These are phyloP conservation scores for Typhlomys cinereus DNA, from an alignment of 2,113 vertebrate genomes.

Conservation along the genomic window DNA sequence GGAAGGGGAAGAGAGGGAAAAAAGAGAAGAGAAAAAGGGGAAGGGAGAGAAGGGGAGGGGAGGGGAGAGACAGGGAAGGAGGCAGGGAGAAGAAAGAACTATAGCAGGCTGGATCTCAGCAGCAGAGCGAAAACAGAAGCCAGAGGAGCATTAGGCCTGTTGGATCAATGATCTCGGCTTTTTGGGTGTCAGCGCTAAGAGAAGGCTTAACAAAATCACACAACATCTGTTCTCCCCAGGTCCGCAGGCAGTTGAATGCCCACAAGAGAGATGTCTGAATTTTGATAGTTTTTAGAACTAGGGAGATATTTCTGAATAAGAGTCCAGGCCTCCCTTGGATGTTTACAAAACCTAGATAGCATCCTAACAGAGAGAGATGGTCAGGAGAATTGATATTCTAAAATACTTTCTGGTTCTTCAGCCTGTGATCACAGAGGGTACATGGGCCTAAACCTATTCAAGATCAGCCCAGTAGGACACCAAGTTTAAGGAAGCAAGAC, in stretches of 20 bases:
- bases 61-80: not conserved
- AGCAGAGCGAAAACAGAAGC: not conserved
- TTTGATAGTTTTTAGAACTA: constrained; percentile 40
- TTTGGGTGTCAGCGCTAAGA: not conserved
- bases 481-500: not conserved
- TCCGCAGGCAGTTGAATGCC: not conserved
- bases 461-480: no score
- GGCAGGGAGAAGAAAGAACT: not conserved
- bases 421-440: no score
- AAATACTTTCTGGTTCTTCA: not conserved
- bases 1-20: no score
- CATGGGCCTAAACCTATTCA: no score
- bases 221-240: not conserved
- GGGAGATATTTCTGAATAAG: not conserved
- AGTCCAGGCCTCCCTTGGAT: not conserved
- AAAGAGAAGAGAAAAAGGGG: no score
- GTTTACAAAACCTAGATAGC: not conserved
- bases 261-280: not conserved
- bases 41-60: not conserved
- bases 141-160: not conserved
- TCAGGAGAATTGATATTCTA: not conserved
- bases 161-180: not conserved
- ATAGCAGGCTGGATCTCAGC: not conserved
- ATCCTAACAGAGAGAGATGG: not conserved
- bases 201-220: not conserved